Conservation (phyloP, 2,113 vertebrate species). For the Cariama cristata region DNA sequence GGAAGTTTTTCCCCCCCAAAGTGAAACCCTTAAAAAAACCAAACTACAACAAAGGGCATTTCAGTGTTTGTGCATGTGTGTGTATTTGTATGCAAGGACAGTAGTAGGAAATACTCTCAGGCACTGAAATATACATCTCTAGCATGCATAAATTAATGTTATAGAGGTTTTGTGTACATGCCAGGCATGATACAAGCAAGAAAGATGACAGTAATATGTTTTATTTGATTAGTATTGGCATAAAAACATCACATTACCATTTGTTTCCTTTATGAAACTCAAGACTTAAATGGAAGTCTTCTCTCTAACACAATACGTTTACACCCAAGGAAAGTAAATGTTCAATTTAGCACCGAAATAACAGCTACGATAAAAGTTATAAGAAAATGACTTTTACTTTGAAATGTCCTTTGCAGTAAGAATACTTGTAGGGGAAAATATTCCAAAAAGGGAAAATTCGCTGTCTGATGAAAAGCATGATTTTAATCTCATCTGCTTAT, state of each 20-base stretch:
- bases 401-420: neutral
- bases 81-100: neutral
- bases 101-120: neutral
- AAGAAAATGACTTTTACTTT: neutral
- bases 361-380: neutral
- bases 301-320: neutral
- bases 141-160: neutral
- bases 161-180: neutral
- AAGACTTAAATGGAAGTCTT: neutral
- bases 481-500: neutral
- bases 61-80: no score
- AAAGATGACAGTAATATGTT: neutral
- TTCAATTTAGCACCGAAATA: neutral
- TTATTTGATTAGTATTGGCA: constrained; percentile 39
- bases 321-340: neutral
- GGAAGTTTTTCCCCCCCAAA: neutral
- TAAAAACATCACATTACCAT: constrained; percentile 20
- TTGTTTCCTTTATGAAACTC: constrained; percentile 13
- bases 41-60: neutral
- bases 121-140: neutral
- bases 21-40: neutral
- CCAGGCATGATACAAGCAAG: neutral
- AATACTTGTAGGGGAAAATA: neutral
- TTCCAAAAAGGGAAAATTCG: neutral
- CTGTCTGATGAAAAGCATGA: neutral